Base-by-base conservation (phyloP, 2,113 vertebrate species). In the Actinemys pallida region DNA sequence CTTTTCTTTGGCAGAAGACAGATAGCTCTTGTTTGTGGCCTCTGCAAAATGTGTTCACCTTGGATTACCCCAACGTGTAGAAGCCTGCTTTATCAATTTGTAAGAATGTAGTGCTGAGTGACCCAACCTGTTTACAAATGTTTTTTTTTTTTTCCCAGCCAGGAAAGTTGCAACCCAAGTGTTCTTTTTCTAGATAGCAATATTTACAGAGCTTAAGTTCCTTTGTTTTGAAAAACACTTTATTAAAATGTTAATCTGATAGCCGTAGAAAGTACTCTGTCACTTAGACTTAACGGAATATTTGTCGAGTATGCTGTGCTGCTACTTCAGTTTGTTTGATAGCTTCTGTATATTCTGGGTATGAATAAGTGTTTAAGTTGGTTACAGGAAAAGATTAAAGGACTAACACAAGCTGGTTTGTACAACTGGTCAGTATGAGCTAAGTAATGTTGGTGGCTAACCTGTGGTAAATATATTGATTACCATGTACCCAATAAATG, bases 231-330 rank as follows among this genome's bases (percentile, higher is more conserved):
- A 88, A 75, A 19, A 85, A 81, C 25, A 50, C 65, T 39, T 84
- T 93, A 50, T 90, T 75, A 89, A 85, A 54, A 85, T 78, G n/a
- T 52, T 85, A 24, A 88, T 54, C 57, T 88, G 57, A 79, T 59
- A 47, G 57, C 45, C 84, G 86, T 1, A 92, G 14, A 90, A 91
- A 84, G 11, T 53, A 87, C 47, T 47, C 29, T 50, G 42, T 13
- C 92, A 20, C 45, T 94, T 89, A 86, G 90, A 89, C 6, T 84
- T 92, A 35, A 88, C 3, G 91, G 12, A 90, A 96, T 84, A 91
- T 3, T 1, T 9, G 80, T 39, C 4, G 31, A 69, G 17, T 39
- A 17, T 35, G 62, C 62, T 69, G 35, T 72, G 65, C 24, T 25
- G 53, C 53, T 90, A 81, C 65, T 87, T 90, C 86, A 96, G 39